Conservation (phyloP, 2,888 invertebrate genomes). For the Pyralis farinalis region DNA sequence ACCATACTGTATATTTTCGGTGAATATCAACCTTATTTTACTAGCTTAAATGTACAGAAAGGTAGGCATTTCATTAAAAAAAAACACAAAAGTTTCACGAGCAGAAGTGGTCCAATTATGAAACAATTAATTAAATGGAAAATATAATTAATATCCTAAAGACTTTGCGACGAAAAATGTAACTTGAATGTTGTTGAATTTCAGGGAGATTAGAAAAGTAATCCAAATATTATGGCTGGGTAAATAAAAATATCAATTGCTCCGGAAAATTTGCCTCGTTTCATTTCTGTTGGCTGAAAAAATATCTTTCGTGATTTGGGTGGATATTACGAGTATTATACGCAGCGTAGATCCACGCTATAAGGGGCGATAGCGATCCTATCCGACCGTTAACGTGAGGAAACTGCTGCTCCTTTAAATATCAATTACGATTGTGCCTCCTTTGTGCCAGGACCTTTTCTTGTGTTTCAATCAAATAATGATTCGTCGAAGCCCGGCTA, state of each 20-base stretch:
- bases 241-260: slow-evolving; percentile 12
- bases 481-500: slow-evolving; percentile 25
- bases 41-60: too few relatives aligned
- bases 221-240: slow-evolving; percentile 10
- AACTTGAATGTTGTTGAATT: slow-evolving; percentile 5
- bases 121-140: not conserved
- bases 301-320: slow-evolving; percentile 8
- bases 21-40: too few relatives aligned
- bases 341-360: slow-evolving; percentile 6
- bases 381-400: slow-evolving; percentile 18
- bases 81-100: too few relatives aligned
- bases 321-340: slow-evolving; percentile 13
- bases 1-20: too few relatives aligned
- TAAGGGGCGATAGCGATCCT: slow-evolving; percentile 11
- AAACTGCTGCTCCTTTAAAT: slow-evolving; percentile 26
- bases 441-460: slow-evolving; percentile 28
- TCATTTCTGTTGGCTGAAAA: slow-evolving; percentile 2
- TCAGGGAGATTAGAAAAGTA: slow-evolving; percentile 11
- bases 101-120: too few relatives aligned
- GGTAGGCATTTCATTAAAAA: too few relatives aligned
- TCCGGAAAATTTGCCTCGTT: slow-evolving; percentile 2
- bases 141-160: slow-evolving; percentile 4
- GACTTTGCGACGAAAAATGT: not conserved
- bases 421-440: slow-evolving; percentile 28
- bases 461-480: slow-evolving; percentile 33